Conservation (phyloP, 1,140 invertebrate genomes). For the Scaptodrosophila lebanonensis region DNA sequence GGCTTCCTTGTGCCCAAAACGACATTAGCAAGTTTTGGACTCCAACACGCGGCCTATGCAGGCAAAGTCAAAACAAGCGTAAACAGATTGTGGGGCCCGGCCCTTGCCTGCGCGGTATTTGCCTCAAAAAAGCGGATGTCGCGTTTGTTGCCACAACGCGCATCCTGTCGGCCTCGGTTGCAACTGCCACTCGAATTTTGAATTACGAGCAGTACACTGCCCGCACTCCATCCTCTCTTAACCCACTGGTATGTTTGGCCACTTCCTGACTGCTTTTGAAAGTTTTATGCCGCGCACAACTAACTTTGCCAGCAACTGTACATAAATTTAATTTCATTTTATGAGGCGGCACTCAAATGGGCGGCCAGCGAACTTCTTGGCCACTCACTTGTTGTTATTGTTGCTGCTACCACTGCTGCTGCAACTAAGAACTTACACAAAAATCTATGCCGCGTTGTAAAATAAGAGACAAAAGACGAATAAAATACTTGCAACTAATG, state of each 20-base stretch:
- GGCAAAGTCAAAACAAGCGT: conserved; percentile 54
- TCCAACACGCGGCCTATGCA: too few relatives aligned
- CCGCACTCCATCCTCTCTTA: not conserved
- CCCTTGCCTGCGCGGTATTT: conserved; percentile 4
- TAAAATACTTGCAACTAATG: conserved; percentile 38
- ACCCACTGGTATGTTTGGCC: conserved; percentile 54
- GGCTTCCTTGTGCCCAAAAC: not conserved
- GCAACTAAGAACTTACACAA: conserved; percentile 5
- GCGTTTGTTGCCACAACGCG: conserved; percentile 44
- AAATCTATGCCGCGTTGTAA: conserved; percentile 20
- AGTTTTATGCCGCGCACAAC: conserved; percentile 49
- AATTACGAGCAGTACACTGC: conserved; percentile 47
- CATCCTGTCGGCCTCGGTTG: conserved; percentile 45
- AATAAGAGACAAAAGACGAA: not conserved
- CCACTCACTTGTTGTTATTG: not conserved
- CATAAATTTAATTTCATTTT: conserved; percentile 74
- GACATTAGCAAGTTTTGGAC: not conserved
- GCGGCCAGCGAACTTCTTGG: conserved; percentile 48
- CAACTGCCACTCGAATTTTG: conserved; percentile 68
- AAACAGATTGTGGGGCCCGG: conserved; percentile 51
- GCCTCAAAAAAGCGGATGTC: conserved; percentile 50
- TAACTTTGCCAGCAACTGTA: conserved; percentile 62
- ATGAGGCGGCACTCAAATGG: conserved; percentile 40
- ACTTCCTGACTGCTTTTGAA: conserved; percentile 60
- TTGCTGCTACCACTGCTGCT: not conserved